Base-by-base conservation (phyloP, 2,888 invertebrate genomes). In the Drosophila maculinotata region DNA sequence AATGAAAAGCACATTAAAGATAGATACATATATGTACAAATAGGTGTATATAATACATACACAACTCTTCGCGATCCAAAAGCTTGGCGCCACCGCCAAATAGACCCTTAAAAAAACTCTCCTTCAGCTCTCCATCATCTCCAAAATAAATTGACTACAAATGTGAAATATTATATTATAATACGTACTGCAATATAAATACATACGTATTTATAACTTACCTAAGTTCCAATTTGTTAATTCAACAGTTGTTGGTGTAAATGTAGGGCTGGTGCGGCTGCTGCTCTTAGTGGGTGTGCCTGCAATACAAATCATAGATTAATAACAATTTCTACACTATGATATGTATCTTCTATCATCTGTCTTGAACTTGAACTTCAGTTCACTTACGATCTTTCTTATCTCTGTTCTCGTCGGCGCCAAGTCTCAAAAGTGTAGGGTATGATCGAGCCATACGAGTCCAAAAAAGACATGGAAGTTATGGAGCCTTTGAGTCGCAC, bases 111-210 rank as follows among this genome's bases (percentile, higher is more conserved):
- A 99, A 98, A 93, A 99, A 99, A 90, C 97, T 95, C 92, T 98
- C 97, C 92, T 99, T 99, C n/a, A 99, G 99, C 66, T 97, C 95
- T 92, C 98, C 92, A 98, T 94, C 97, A 98, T 97, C 92, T 98
- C 98, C 89, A 95, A 95, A 89, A 98, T 93, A 90, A 95, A 96
- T 91, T 95, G 94, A 92, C 98, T 98, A 10, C 93, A 3, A 51
- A 9, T 9, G 1, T 10, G 25, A 1, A 14, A 12, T 4, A 10
- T 15, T 8, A 12, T 20, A 14, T 44, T 9, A 35, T 20, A 39
- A 39, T 36, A n/a, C 15, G 10, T 0, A n/a, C 10, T 17, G 3
- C 15, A 5, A 10, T 3, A 33, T 14, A 8, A 3, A 33, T 12
- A 31, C 8, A 33, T n/a, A n/a, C n/a, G n/a, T n/a, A n/a, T n/a